Conservation (phyloP, 2,113 vertebrate genomes). For the Noctilio leporinus region DNA sequence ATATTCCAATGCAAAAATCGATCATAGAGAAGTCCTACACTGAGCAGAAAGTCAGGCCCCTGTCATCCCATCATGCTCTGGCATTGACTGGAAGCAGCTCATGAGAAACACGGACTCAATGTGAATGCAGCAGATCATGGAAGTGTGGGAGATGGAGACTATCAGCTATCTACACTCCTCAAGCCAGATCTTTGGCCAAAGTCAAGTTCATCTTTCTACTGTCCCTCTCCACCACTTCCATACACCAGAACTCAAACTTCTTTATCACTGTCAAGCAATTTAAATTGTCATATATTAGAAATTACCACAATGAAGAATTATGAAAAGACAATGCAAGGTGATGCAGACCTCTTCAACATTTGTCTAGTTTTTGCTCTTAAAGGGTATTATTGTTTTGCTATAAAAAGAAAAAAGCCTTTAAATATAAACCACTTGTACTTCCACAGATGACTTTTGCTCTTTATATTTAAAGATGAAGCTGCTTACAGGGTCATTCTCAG, state of each 20-base stretch:
- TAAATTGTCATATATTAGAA: not conserved
- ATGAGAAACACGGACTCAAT: rapidly evolving
- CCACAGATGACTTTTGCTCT: not conserved
- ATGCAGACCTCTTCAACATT: not conserved
- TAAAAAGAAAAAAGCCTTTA: not conserved
- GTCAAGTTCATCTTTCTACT: not conserved
- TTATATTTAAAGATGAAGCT: not conserved
- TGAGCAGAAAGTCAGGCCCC: not conserved
- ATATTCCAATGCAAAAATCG: not conserved
- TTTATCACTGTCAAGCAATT: not conserved
- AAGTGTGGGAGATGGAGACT: not conserved
- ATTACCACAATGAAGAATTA: not conserved
- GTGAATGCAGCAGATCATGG: not conserved
- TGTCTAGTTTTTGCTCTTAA: not conserved
- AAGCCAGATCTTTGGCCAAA: not conserved
- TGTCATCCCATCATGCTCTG: not conserved
- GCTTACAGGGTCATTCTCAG: not conserved
- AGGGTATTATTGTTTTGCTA: not conserved
- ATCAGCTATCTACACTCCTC: not conserved
- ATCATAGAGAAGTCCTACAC: rapidly evolving
- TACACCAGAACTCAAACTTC: not conserved
- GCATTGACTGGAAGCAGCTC: not conserved
- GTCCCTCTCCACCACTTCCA: not conserved
- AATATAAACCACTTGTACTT: not conserved
- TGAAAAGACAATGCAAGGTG: not conserved